Evolutionary conservation across 53 echinoderm and acorn worm species (phyloP).

Genomic region (Apostichopus leukothele): DNA sequence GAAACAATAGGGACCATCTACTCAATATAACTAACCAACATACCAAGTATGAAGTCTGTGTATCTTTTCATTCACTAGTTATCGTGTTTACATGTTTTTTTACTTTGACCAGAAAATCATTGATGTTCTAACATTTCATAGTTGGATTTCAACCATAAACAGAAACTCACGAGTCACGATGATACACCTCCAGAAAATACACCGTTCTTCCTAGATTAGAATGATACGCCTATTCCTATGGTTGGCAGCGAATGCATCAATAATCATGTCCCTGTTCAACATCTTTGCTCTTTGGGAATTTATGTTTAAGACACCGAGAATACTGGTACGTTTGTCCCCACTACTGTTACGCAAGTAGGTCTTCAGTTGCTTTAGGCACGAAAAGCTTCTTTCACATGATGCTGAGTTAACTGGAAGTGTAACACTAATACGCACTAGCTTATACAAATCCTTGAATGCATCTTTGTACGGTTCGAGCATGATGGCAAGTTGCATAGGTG

Average conservation of each 20-base stretch:
- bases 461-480: constrained; percentile 45
- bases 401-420: constrained; percentile 37
- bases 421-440: constrained; percentile 32
- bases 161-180: constrained; percentile 14
- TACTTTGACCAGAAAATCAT: constrained; percentile 10
- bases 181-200: constrained; percentile 29
- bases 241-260: constrained; percentile 34
- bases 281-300: constrained; percentile 42
- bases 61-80: neutral
- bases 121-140: constrained; percentile 42
- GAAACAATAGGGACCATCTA: neutral
- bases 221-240: constrained; percentile 42
- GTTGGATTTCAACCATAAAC: constrained; percentile 37
- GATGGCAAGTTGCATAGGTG: constrained; percentile 48
- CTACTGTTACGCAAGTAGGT: constrained; percentile 26
- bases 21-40: no score
- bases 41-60: no score
- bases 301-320: constrained; percentile 15
- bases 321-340: constrained; percentile 36
- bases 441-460: constrained; percentile 42
- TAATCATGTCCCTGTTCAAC: constrained; percentile 42
- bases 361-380: constrained; percentile 24
- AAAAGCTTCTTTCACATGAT: constrained; percentile 47
- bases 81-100: neutral
- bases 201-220: constrained; percentile 29